Base-by-base conservation (phyloP, 2,113 vertebrate species). In the Nipponia nippon region DNA sequence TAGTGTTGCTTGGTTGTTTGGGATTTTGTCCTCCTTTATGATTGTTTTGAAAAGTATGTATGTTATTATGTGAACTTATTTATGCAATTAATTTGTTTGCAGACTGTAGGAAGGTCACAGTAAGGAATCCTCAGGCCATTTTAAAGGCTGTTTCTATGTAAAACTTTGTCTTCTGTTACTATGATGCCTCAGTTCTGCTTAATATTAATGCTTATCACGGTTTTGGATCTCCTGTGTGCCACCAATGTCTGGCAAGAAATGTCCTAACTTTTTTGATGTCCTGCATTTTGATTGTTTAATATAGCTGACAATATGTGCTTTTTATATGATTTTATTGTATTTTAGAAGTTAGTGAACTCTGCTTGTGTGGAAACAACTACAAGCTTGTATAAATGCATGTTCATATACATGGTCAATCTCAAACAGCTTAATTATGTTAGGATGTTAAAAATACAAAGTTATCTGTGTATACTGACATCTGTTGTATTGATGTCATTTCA, bases 301-400 rank as follows among this genome's bases (percentile, higher is more conserved):
- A 6, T 15, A 32, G 10, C n/a, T 83, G 55, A 6, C 49, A 36
- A 40, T 1, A 0, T 25, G 6, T 73, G 4, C 5, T 73, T 70
- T 83, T 72, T 4, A 0, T 49, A 11, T 69, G 7, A 36, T 58
- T 61, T 73, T 49, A 27, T 10, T 71, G 9, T 44, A 34, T 76
- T n/a, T 63, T 49, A 38, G 13, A 53, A 63, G 29, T 79, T 87
- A 40, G 47, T 66, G 40, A 26, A 32, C 40, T 69, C 46, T 72
- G 26, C 20, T 61, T 58, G 15, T 42, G 11, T 72, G 53, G 62
- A 58, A 85, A 52, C 21, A 90, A 13, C 32, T 59, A 25, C 7
- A 63, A 25, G 42, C 34, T 81, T 70, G 10, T 58, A 30, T 36
- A 83, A 90, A 23, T 34, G 9, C 8, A 7, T 47, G 8, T 49